Percentiles rank a stretch among this genome's conserved stretches.
Conservation (phyloP, 1,140 invertebrate genomes). For the Geopemphigus sp. region DNA sequence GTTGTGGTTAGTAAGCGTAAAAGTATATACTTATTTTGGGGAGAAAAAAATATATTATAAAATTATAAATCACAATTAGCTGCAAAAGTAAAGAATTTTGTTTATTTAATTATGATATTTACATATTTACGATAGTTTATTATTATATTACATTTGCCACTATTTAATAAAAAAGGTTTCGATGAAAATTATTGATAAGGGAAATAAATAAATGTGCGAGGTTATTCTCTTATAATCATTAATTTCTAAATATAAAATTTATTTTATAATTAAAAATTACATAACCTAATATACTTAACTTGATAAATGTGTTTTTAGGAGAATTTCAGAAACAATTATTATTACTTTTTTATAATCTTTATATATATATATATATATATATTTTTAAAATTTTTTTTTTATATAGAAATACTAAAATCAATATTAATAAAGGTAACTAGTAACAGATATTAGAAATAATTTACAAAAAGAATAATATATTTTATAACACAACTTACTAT, state of each 20-base stretch:
- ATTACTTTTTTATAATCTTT: too few species aligned
- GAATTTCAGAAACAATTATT: neutral
- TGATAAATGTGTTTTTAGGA: neutral
- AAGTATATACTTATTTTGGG: conserved; percentile 20
- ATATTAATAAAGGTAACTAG: conserved; percentile 18
- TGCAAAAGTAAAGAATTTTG: neutral
- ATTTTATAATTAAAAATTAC: neutral
- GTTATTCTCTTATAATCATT: conserved; percentile 2
- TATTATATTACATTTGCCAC: neutral
- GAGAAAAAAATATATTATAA: neutral
- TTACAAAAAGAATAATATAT: conserved; percentile 28
- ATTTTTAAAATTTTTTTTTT: neutral
- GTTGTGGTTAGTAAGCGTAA: conserved; percentile 27
- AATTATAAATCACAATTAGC: neutral
- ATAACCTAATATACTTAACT: conserved; percentile 2
- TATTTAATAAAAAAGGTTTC: conserved; percentile 4
- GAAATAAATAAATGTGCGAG: neutral
- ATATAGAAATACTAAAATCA: conserved; percentile 21
- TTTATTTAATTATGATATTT: conserved; percentile 19
- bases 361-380: neutral
- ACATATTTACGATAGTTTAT: neutral
- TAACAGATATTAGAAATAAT: conserved; percentile 24
- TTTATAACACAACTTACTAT: conserved; percentile 6
- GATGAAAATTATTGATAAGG: neutral
- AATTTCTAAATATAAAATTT: neutral